Percentiles rank a stretch among this genome's conserved stretches.
phyloP scores from a whole-genome alignment of 2,888 invertebrate species.

The Odontomyia ornata region DNA sequence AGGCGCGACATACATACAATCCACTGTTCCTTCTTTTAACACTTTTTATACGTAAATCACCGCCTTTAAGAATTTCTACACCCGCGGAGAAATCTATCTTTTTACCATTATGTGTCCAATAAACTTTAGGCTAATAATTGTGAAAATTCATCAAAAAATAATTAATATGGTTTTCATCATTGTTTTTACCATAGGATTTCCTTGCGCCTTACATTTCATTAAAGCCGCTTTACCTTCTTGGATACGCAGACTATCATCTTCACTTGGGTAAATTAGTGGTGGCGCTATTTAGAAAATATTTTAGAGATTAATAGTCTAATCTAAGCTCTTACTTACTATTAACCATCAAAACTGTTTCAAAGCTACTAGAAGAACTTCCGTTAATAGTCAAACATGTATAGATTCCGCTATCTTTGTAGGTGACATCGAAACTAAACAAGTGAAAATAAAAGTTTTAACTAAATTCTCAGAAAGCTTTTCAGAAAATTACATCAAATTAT shows the following conservation, averaged over 20 bases:
- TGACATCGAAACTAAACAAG: conserved; percentile 66
- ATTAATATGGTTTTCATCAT: too few relatives aligned
- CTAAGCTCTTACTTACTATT: conserved; percentile 54
- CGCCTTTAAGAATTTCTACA: neutral
- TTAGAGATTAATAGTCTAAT: conserved; percentile 20
- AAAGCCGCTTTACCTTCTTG: conserved; percentile 58
- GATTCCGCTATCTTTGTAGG: conserved; percentile 68
- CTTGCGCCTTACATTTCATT: conserved; percentile 68
- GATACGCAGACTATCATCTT: conserved; percentile 58
- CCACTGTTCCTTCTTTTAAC: conserved; percentile 66
- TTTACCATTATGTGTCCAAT: conserved; percentile 67
- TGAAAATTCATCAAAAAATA: neutral
- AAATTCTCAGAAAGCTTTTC: neutral
- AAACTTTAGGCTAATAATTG: conserved; percentile 63
- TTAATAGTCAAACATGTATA: conserved; percentile 70
- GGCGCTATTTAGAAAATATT: conserved; percentile 60
- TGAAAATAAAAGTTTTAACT: neutral
- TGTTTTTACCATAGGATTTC: conserved; percentile 65
- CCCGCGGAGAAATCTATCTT: conserved; percentile 50
- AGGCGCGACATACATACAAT: conserved; percentile 68
- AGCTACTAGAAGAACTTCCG: conserved; percentile 64
- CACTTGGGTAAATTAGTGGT: conserved; percentile 64
- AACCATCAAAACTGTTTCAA: conserved; percentile 63
- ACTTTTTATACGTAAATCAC: conserved; percentile 62
- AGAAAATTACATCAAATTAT: neutral